phyloP scores from a whole-genome alignment of 1,140 invertebrate genomes.

The Lamellibrachia luymesi region DNA sequence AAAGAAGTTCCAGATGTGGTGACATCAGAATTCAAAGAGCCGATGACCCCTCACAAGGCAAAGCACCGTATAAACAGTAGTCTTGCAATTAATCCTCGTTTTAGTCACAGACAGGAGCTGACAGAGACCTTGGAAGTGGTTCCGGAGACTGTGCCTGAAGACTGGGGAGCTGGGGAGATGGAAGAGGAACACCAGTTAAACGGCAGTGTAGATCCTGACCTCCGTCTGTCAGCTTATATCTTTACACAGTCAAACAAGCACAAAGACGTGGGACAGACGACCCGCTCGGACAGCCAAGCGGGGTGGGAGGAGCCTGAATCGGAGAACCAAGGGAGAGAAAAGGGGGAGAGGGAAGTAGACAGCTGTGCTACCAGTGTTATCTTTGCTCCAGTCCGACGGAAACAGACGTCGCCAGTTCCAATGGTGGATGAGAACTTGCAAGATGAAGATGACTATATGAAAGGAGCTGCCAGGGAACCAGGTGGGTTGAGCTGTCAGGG shows the following conservation, averaged over 20 bases:
- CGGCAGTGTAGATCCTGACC: background rate
- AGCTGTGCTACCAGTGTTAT: background rate
- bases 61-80: background rate
- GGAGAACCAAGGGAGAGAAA: background rate
- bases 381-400: background rate
- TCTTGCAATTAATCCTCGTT: background rate
- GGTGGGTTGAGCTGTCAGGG: background rate
- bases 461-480: background rate
- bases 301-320: background rate
- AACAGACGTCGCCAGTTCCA: background rate
- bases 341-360: background rate
- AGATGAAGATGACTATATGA: background rate
- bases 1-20: background rate
- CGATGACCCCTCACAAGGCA: background rate
- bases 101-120: background rate
- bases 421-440: background rate
- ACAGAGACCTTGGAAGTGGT: background rate
- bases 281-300: too few relatives aligned
- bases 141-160: background rate
- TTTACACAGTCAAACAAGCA: background rate
- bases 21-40: background rate
- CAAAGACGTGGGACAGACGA: background rate
- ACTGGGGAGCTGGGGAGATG: background rate
- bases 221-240: background rate
- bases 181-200: background rate